phyloP scores from a whole-genome alignment of 2,113 vertebrate species.

The Actenoides hombroni region DNA sequence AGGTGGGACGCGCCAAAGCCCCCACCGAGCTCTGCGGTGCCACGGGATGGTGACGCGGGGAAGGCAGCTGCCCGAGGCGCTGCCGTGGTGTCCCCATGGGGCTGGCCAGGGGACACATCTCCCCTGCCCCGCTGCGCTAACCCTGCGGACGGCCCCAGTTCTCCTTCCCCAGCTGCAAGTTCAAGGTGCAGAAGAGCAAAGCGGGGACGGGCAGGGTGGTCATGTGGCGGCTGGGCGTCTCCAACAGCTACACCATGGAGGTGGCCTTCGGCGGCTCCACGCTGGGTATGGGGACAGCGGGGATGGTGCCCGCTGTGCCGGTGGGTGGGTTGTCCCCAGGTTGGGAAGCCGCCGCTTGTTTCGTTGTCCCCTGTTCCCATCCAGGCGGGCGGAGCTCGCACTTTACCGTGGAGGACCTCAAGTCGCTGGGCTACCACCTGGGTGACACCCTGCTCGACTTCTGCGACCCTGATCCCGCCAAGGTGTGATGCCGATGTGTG shows the following conservation, averaged over 20 bases:
- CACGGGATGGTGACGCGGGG: accelerated
- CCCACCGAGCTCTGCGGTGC: accelerated
- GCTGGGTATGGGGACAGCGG: conserved; percentile 74
- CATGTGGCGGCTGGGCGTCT: conserved; percentile 91
- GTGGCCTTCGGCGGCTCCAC: conserved; percentile 88
- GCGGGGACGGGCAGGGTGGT: conserved; percentile 87
- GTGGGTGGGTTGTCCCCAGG: accelerated
- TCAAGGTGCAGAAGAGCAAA: conserved; percentile 89
- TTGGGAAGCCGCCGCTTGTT: background rate
- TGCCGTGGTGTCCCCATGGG: background rate
- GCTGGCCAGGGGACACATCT: too few species aligned
- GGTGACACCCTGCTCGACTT: conserved; percentile 93
- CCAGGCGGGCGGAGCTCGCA: conserved; percentile 84
- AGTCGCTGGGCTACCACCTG: conserved; percentile 84
- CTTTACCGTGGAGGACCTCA: conserved; percentile 84
- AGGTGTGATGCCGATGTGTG: conserved; percentile 82
- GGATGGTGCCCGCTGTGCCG: accelerated
- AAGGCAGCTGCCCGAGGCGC: background rate
- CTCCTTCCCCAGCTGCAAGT: conserved; percentile 90
- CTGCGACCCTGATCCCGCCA: conserved; percentile 85
- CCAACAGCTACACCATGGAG: conserved; percentile 94
- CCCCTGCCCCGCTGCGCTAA: accelerated
- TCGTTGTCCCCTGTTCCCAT: background rate
- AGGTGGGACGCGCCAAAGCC: conserved; percentile 66
- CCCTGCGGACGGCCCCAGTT: conserved; percentile 73